Evolutionary conservation across 2,888 invertebrate species (phyloP), one percentile per base, ranked within the genome.

Genomic region (Ornithoptera priamus): DNA sequence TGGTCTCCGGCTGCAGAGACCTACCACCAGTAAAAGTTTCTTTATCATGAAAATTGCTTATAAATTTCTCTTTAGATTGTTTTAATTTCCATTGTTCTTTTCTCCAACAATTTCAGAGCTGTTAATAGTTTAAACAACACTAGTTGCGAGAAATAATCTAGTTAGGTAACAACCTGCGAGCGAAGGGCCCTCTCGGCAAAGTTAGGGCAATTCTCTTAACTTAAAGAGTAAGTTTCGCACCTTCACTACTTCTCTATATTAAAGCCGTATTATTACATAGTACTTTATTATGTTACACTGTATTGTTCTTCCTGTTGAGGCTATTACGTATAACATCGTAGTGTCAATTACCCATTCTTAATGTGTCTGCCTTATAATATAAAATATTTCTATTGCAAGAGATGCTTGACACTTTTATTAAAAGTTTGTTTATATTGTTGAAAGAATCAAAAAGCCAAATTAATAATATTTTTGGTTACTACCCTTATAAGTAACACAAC

Each of bases 181-280:
- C 77, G 81, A 86, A 85, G 85, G 86, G 85, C 80, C 80, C 84
- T 83, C 75, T 67, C 75, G 74, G 75, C 76, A 68, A 85, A 88
- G 86, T 89, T 88, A 79, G 80, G 83, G 81, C 85, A 86, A 87
- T 89, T 86, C 84, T 80, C 85, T 85, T 85, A 84, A 85, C 86
- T 85, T 85, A 78, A 76, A 72, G 72, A 73, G 70, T 74, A 78
- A 83, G 81, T 83, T 83, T 77, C 74, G 75, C 76, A 74, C 72
- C 75, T 67, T 63, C 72, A 72, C 74, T 75, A 71, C 73, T 73
- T 72, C 71, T 66, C 73, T 77, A 72, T 72, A 74, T 72, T 73
- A 74, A 71, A 73, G 74, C 76, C 70, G 72, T 74, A 74, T 76
- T 77, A 77, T 74, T 70, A 72, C 71, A 62, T 57, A 20, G 65